Evolutionary conservation across 2,797 vertebrate genomes (phyloP), one percentile per base, ranked within the genome.

Genomic region (Staurois parvus): DNA sequence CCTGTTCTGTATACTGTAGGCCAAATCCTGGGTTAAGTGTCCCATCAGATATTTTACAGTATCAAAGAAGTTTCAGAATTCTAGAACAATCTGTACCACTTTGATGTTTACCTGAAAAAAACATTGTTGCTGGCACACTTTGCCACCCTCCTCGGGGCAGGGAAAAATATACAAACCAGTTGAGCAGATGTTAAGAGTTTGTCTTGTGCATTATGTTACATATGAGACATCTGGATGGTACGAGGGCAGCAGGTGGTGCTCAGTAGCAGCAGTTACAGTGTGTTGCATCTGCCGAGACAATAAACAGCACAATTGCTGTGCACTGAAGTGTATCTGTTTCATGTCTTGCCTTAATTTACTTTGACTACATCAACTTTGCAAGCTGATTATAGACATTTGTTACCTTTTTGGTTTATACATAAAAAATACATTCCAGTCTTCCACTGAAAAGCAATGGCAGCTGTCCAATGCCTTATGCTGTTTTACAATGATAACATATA

Each of bases 191-290:
- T 29, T 70, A 52, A 56, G 32, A 72, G 30, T 81, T 72, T 70
- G 79, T 37, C 29, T 59, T 30, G 5, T 34, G 68, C 26, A 21
- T 59, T 32, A 4, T 34, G 12, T 24, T 59, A 81, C 30, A 59
- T 19, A 15, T 48, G 45, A 59, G 79, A 81, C 78, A 80, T 81
- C 67, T 81, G 79, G 29, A 72, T 72, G 34, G 34, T 72, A 72
- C 9, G 4, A 30, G 40, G 40, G 28, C 5, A 15, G 40, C 64
- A 79, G 70, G 79, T 72, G 79, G 12, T 72, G 40, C 34, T 48
- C 68, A 72, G 67, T 81, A 72, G 79, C 79, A 28, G 62, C 2
- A 45, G 28, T 79, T 72, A 70, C 68, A 81, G 24, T 70, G n/a
- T 72, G 68, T 21, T 80, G 78, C 78, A 70, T 70, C 29, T 56